Base-by-base conservation (phyloP, 2,888 invertebrate genomes). In the Congeria kusceri region DNA sequence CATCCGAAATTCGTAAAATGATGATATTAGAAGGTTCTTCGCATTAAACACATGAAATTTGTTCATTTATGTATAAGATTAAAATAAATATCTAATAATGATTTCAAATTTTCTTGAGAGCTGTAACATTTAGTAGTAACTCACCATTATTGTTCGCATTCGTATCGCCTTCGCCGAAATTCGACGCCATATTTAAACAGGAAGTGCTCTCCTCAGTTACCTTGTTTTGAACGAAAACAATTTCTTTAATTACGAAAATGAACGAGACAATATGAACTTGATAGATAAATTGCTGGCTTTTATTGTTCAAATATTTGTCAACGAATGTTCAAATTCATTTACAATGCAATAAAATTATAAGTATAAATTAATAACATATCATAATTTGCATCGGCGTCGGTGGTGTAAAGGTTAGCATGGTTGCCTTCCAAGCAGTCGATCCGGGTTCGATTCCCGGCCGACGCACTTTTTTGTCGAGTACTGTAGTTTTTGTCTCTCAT, bases 111-210 rank as follows among this genome's bases (percentile, higher is more conserved):
- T 29, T 32, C 20, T n/a, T 63, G 23, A 46, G 23, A 63, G 46
- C n/a, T 3, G 15, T 3, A 44, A 62, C 13, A 47, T 9, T 39
- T 46, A 28, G n/a, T 27, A 47, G 13, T 23, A 63, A 32, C 23
- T 73, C 63, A 83, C 83, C 83, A n/a, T 59, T 46, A 28, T 74
- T 62, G 28, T 80, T 70, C 32, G 66, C 68, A 63, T 80, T 74
- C 49, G 67, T 74, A 32, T 72, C 65, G 29, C 74, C 79, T 49
- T 74, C 66, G n/a, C 70, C 71, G 64, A 74, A 64, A 56, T 83
- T 79, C 77, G 83, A 80, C 70, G 83, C 83, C 83, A 83, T 83
- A 23, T 80, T 80, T 77, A 83, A 83, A 83, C 82, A 82, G 77
- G 77, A 81, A 73, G 62, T 75, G 20, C 25, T 53, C 20, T 53